Evolutionary conservation across 2,797 vertebrate genomes (phyloP).

Genomic region (Lophius americanus): DNA sequence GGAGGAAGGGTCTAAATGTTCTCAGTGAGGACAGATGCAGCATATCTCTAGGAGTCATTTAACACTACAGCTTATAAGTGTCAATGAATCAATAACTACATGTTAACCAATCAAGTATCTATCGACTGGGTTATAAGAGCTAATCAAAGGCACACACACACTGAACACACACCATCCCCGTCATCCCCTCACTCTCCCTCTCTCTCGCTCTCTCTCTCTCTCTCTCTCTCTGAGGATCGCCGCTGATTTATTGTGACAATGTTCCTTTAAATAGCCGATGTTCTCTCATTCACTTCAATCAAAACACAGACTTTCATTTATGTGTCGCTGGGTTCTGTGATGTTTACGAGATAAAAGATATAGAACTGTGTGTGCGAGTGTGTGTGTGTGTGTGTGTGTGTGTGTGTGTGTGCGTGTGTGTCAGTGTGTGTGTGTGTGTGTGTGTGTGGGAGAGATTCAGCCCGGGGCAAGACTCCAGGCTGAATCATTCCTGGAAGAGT

Average conservation of each 20-base stretch:
- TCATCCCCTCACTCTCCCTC: not conserved
- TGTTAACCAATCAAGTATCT: slow-evolving; percentile 66
- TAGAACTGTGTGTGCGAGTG: slow-evolving; percentile 8
- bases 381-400: slow-evolving; percentile 9
- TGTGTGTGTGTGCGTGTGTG: slow-evolving; percentile 11
- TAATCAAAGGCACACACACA: slow-evolving; percentile 49
- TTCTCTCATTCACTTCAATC: slow-evolving; percentile 53
- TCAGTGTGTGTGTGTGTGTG: slow-evolving; percentile 14
- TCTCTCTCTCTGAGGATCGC: not conserved
- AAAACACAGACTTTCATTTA: slow-evolving; percentile 44
- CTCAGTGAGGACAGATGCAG: too few species aligned
- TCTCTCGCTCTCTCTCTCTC: not conserved
- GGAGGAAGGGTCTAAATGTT: too few species aligned
- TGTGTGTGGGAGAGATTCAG: slow-evolving; percentile 38
- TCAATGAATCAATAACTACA: slow-evolving; percentile 65
- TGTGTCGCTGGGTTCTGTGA: slow-evolving; percentile 18
- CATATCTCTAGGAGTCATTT: slow-evolving; percentile 14
- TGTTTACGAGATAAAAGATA: slow-evolving; percentile 13
- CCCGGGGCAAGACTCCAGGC: slow-evolving; percentile 69
- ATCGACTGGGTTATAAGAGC: slow-evolving; percentile 63
- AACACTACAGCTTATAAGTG: slow-evolving; percentile 35
- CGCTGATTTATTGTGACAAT: slow-evolving; percentile 11
- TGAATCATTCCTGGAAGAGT: slow-evolving; percentile 68
- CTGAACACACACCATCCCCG: not conserved
- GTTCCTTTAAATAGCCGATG: slow-evolving; percentile 32